A percentile compares a stretch with the other conserved stretches of the same genome.
Evolutionary conservation across 2,888 invertebrate genomes (phyloP).

Genomic region (Leptarthrus brevirostris): DNA sequence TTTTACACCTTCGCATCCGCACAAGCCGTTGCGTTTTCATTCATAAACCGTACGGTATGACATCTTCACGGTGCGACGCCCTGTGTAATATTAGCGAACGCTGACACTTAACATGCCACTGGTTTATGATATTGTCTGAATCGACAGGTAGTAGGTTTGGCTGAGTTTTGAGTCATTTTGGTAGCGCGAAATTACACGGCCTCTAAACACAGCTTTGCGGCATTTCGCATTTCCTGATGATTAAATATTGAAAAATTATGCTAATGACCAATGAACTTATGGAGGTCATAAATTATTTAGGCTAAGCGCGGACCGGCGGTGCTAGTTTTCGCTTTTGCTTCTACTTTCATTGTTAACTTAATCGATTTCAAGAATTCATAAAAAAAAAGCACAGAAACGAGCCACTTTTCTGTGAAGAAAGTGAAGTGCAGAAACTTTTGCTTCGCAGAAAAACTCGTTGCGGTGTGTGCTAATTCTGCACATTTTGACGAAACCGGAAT

Average conservation of each 20-base stretch:
- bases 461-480: too few species aligned
- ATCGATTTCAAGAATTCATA: constrained; percentile 33
- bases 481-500: too few species aligned
- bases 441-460: constrained; percentile 27
- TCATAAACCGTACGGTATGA: constrained; percentile 16
- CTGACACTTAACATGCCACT: neutral
- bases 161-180: neutral
- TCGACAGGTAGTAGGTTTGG: neutral
- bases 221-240: constrained; percentile 21
- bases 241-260: constrained; percentile 44
- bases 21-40: neutral
- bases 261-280: constrained; percentile 37
- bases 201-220: neutral
- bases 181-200: neutral
- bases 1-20: neutral
- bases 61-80: neutral
- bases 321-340: constrained; percentile 41
- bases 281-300: constrained; percentile 44
- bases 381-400: constrained; percentile 4
- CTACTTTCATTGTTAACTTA: constrained; percentile 36
- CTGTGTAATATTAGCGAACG: neutral
- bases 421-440: constrained; percentile 9
- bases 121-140: neutral
- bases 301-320: constrained; percentile 16
- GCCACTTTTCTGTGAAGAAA: constrained; percentile 41